Evolutionary conservation across 2,797 vertebrate genomes (phyloP).

Genomic region (Sebastes taczanowskii): DNA sequence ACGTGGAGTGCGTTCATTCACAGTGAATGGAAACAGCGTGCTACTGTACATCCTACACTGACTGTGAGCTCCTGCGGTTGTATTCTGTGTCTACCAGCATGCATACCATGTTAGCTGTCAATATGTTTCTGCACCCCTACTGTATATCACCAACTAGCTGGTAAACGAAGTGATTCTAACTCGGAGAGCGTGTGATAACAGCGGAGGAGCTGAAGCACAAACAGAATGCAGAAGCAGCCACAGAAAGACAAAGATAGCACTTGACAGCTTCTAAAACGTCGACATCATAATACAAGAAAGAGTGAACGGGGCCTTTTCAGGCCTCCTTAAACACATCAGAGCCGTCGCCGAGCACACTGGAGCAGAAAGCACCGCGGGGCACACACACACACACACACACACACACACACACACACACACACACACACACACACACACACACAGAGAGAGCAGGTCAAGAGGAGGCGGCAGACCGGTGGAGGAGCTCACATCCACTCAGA

Average conservation of each 20-base stretch:
- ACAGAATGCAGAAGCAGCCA: background rate
- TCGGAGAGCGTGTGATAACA: background rate
- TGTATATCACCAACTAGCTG: too few relatives aligned
- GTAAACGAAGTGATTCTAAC: background rate
- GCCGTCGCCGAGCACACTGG: background rate
- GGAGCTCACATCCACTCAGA: background rate
- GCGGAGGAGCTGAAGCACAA: background rate
- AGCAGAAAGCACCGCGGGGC: background rate
- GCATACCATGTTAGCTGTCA: background rate
- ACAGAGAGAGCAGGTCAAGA: background rate
- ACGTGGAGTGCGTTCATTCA: too few relatives aligned
- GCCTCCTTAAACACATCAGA: slow-evolving; percentile 28
- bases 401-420: background rate
- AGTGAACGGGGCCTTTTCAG: background rate
- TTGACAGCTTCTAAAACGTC: slow-evolving; percentile 25
- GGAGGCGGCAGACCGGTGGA: background rate
- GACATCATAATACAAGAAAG: background rate
- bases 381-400: too few relatives aligned
- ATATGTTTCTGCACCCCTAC: background rate
- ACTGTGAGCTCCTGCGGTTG: background rate
- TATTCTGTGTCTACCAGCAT: background rate
- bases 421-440: too few relatives aligned
- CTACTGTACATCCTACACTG: background rate
- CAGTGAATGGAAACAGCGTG: background rate
- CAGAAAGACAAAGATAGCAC: slow-evolving; percentile 3